A percentile compares a stretch with the other conserved stretches of the same genome.
phyloP scores from a whole-genome alignment of 2,113 vertebrate genomes.

The Sisor rabdophorus region DNA sequence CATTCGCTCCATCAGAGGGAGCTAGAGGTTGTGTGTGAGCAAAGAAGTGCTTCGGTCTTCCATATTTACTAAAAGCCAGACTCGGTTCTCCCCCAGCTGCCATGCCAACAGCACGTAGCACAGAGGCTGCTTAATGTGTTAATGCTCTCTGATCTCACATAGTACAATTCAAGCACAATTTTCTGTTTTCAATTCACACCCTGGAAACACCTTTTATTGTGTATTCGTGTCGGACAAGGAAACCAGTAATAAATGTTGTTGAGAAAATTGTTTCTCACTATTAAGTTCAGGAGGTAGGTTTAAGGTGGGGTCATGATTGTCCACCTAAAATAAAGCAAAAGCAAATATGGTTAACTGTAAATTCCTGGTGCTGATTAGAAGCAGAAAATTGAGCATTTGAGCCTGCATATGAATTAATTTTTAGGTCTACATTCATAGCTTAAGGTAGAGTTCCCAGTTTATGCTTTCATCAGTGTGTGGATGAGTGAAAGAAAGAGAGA shows the following conservation, averaged over 20 bases:
- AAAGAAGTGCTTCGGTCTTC: background rate
- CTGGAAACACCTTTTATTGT: background rate
- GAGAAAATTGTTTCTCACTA: background rate
- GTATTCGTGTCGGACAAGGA: too few relatives aligned
- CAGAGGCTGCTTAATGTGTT: slow-evolving; percentile 24
- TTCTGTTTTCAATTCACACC: slow-evolving; percentile 2
- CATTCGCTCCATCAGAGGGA: slow-evolving; percentile 46
- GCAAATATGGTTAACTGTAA: too few relatives aligned
- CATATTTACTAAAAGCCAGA: slow-evolving; percentile 20
- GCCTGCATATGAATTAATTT: background rate
- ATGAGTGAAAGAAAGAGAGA: background rate
- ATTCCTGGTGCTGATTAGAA: background rate
- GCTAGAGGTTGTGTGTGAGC: slow-evolving; percentile 44
- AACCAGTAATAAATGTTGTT: background rate
- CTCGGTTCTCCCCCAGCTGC: slow-evolving; percentile 22
- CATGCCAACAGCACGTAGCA: slow-evolving; percentile 38
- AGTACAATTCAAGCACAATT: background rate
- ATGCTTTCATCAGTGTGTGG: background rate
- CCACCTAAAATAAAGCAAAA: too few relatives aligned
- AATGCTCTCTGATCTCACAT: slow-evolving; percentile 10
- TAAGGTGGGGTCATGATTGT: too few relatives aligned
- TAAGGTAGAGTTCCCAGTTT: background rate
- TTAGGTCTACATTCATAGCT: background rate
- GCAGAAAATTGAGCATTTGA: background rate
- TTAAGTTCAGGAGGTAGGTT: too few relatives aligned